A percentile compares a stretch with the other conserved stretches of the same genome.
These are phyloP conservation scores for Dioctria linearis DNA, from an alignment of 2,888 invertebrate species.

Conservation along the genomic window DNA sequence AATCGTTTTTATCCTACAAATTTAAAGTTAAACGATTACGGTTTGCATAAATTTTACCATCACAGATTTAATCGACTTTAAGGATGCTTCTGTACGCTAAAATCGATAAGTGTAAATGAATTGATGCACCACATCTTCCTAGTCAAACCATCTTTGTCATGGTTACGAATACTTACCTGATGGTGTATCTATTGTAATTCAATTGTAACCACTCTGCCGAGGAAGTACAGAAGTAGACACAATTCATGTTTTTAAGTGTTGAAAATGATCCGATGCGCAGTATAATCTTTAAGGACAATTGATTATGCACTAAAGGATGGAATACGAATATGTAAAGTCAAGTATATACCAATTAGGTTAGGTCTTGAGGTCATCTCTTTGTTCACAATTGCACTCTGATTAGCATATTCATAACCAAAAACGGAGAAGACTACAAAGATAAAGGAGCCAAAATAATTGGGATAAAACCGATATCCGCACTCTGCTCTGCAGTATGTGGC, in stretches of 20 bases:
- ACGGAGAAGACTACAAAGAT: not conserved
- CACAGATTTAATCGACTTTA: constrained; percentile 18
- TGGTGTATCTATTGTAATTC: constrained; percentile 12
- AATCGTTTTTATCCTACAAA: not conserved
- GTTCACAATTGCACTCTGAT: not conserved
- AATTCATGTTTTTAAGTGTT: not conserved
- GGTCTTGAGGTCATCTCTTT: not conserved
- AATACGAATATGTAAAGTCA: not conserved
- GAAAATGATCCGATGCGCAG: not conserved
- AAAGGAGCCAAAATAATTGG: not conserved
- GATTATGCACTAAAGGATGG: not conserved
- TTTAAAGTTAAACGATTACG: not conserved
- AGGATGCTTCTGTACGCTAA: not conserved
- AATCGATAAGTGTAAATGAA: constrained; percentile 30
- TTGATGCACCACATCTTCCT: not conserved
- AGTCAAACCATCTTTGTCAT: constrained; percentile 4
- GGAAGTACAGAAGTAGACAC: not conserved
- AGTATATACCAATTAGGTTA: not conserved
- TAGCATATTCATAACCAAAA: not conserved
- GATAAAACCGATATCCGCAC: not conserved
- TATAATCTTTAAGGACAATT: not conserved
- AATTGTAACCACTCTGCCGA: constrained; percentile 15
- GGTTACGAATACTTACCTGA: not conserved
- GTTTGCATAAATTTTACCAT: not conserved
- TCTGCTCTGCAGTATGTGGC: no score